Evolutionary conservation across 2,888 invertebrate species (phyloP).

Genomic region (Mermis nigrescens): DNA sequence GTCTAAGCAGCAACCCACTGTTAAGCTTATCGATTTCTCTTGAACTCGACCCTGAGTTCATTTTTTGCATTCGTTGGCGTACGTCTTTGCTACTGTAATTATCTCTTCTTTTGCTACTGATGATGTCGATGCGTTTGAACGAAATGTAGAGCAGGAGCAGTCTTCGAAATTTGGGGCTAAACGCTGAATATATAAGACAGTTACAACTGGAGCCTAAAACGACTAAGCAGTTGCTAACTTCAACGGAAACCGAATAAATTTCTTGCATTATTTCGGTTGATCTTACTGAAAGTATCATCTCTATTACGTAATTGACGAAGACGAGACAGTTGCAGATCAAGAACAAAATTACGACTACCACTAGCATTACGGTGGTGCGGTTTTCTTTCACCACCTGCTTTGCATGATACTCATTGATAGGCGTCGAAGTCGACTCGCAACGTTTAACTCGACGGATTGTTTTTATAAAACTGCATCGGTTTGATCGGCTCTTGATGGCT

Average conservation of each 20-base stretch:
- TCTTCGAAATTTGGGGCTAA: conserved; percentile 25
- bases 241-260: conserved; percentile 12
- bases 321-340: conserved; percentile 28
- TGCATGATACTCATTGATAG: too few species aligned
- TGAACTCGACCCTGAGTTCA: too few species aligned
- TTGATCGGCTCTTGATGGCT: too few species aligned
- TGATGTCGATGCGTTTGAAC: not conserved
- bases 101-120: not conserved
- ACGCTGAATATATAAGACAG: conserved; percentile 27
- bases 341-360: conserved; percentile 30
- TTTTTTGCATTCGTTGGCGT: too few species aligned
- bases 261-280: not conserved
- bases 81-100: too few species aligned
- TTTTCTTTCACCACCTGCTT: conserved; percentile 21
- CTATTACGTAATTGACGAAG: conserved; percentile 29
- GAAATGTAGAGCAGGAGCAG: too few species aligned
- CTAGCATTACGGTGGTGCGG: conserved; percentile 26
- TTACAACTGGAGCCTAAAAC: conserved; percentile 28
- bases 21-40: too few species aligned
- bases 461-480: too few species aligned
- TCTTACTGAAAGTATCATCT: conserved; percentile 18
- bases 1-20: too few species aligned
- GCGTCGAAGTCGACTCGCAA: too few species aligned
- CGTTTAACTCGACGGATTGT: too few species aligned
- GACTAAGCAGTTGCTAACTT: conserved; percentile 27